Conservation (phyloP, 2,888 invertebrate genomes). For the Sipha maydis region DNA sequence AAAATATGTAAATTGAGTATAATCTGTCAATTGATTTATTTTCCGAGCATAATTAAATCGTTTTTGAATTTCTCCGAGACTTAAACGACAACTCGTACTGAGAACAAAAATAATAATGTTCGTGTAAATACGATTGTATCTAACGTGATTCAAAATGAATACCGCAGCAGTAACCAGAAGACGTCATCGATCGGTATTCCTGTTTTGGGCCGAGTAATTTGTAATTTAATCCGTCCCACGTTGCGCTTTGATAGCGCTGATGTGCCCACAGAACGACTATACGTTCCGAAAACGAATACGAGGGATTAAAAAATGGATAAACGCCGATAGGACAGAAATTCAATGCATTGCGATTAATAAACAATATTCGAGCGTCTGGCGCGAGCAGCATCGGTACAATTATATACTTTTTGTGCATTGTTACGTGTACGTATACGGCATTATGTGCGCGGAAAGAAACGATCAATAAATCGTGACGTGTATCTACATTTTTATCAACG, state of each 20-base stretch:
- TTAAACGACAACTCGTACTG: not conserved
- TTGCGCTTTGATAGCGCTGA: not conserved
- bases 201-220: not conserved
- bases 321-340: too few species aligned
- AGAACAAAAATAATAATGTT: not conserved
- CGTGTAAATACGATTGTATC: not conserved
- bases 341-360: too few species aligned
- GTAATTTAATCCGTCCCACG: too few species aligned
- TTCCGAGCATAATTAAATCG: not conserved
- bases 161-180: not conserved
- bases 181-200: not conserved
- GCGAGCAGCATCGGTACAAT: not conserved
- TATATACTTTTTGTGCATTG: not conserved
- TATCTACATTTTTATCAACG: not conserved
- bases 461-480: not conserved
- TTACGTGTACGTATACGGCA: not conserved
- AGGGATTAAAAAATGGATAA: too few species aligned
- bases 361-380: not conserved
- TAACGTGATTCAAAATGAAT: not conserved
- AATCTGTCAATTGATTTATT: constrained; percentile 39
- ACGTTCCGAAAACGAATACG: too few species aligned
- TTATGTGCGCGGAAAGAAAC: not conserved
- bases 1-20: constrained; percentile 38
- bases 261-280: not conserved
- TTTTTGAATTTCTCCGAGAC: not conserved